Evolutionary conservation across 23 tunicate genomes (phyloP).

Genomic region (Oikopleura dioica): DNA sequence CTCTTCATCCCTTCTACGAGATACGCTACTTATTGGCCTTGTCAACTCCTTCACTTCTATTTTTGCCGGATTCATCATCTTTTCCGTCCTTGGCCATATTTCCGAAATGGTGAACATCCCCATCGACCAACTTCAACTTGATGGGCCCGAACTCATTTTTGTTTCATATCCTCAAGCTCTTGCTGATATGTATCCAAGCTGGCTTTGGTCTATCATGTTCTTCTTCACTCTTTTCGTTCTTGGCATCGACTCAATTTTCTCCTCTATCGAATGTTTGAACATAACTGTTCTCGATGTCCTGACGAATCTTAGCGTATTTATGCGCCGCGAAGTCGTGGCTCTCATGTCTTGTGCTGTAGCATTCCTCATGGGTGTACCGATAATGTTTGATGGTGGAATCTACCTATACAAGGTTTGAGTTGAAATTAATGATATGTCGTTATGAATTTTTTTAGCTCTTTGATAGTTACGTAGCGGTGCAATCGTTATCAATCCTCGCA

Average conservation of each 20-base stretch:
- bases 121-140: constrained; percentile 22
- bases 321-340: background rate
- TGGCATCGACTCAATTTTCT: constrained; percentile 56
- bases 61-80: constrained; percentile 41
- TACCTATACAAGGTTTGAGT: constrained; percentile 25
- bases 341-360: background rate
- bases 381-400: constrained; percentile 49
- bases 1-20: constrained; percentile 33
- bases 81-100: constrained; percentile 76
- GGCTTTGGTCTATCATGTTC: constrained; percentile 51
- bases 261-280: constrained; percentile 56
- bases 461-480: constrained; percentile 46
- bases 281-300: constrained; percentile 32
- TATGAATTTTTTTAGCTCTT: constrained; percentile 17
- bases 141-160: constrained; percentile 70
- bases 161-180: constrained; percentile 55
- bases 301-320: too few relatives aligned
- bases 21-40: constrained; percentile 38
- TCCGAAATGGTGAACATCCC: constrained; percentile 17
- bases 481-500: constrained; percentile 50
- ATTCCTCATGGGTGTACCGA: background rate
- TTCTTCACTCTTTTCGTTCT: constrained; percentile 51
- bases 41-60: constrained; percentile 36
- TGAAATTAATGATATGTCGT: background rate
- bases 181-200: constrained; percentile 32